Evolutionary conservation across 1,140 invertebrate species (phyloP), one percentile per base, ranked within the genome.

Genomic region (Uloborus diversus): DNA sequence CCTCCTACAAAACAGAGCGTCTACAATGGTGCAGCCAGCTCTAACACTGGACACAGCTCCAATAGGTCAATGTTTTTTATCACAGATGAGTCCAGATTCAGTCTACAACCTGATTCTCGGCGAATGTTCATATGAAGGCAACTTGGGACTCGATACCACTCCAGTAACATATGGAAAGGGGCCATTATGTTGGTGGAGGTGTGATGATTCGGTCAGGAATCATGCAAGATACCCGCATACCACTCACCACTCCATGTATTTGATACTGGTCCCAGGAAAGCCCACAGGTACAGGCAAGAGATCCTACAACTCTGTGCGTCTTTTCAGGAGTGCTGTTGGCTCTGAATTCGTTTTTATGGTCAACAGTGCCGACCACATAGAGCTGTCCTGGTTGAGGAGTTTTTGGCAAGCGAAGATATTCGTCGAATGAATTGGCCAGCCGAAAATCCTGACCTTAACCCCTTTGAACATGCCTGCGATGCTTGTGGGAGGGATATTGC

Each of bases 191-290:
- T 32, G 30, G 57, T 61, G 57, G 57, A 27, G 30, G 57, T 13
- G 4, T 61, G 14, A 61, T 25, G 30, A 27, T 28, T 32, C 30
- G 27, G 57, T 20, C 25, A 61, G 57, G 9, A 3, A 25, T 61
- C 57, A 61, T 61, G 57, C n/a, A 28, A 32, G 13, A 61, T 61
- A 27, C 30, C 11, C 30, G 57, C 30, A 61, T n/a, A n/a, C n/a
- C n/a, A n/a, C n/a, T n/a, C 57, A 61, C 9, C 4, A 20, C 57
- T 61, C 57, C 57, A 61, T 61, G 25, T 61, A 13, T 61, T 61
- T 61, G 25, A 61, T n/a, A 61, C 4, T 9, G 57, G 57, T 32
- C 30, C 57, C 30, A 27, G 25, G 57, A 61, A 61, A 27, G 57
- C 30, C n/a, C 25, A 61, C 11, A 61, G 57, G 25, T 61, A 61